Evolutionary conservation across 2,888 invertebrate species (phyloP), one percentile per base, ranked within the genome.

Genomic region (Lasioglossum oenotherae): DNA sequence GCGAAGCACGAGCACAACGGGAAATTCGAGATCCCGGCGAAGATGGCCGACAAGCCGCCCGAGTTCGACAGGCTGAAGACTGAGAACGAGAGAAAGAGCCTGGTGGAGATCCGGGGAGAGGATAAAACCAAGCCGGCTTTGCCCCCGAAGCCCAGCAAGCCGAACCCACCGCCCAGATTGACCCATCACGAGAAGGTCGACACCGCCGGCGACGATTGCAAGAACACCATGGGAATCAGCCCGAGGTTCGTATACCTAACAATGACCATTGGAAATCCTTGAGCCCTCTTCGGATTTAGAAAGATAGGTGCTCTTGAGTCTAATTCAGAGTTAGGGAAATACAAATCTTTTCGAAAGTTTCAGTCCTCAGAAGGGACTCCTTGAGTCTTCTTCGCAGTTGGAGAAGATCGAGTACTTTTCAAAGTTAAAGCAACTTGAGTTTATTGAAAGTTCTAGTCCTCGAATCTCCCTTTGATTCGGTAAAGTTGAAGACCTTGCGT

Each of bases 111-210:
- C 23, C 92, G 93, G 76, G 92, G 92, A 31, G 94, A 94, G 76
- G 95, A 95, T 82, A 95, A 95, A 73, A 93, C 96, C 74, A 97
- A 98, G 94, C 98, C 98, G 0, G 98, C 98, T 2, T 95, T 98
- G 94, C 98, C 98, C 85, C 98, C 98, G 16, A 98, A 98, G 95
- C 98, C 98, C 23, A 93, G 92, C 87, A 95, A 95, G 79, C 95
- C 95, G 14, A 94, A 95, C 90, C 95, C 95, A 72, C 95, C 95
- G 46, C 95, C 94, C 16, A 93, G 95, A 89, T 89, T 95, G 82
- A 95, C 94, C 49, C 94, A 93, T 84, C 93, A 94, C 57, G 95
- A 95, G 80, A 95, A 95, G 81, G 87, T 92, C 74, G 94, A 95
- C 23, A 84, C 90, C 57, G 75, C 73, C 14, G 60, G 78, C 8